phyloP scores from a whole-genome alignment of 2,888 invertebrate genomes.

The Cephus runcator region DNA sequence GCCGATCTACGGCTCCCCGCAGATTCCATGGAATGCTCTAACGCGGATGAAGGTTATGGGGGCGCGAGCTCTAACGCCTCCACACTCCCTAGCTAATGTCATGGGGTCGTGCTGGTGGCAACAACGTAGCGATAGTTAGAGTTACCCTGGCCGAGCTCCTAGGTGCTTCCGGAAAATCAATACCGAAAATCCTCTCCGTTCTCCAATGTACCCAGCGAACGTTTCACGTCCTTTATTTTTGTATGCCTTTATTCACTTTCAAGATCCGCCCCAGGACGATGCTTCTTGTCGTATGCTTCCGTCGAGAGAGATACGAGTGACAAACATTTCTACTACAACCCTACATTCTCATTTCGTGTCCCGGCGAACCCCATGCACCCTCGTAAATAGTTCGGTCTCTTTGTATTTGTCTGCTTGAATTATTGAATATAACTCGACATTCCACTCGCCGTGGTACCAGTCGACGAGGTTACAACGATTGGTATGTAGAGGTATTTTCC shows the following conservation, averaged over 20 bases:
- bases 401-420: not conserved
- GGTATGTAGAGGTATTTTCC: not conserved
- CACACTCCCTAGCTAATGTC: not conserved
- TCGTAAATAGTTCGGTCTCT: not conserved
- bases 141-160: not conserved
- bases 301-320: not conserved
- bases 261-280: not conserved
- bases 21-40: not conserved
- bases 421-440: not conserved
- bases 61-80: not conserved
- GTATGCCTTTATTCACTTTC: not conserved
- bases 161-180: not conserved
- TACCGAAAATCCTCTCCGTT: constrained; percentile 1
- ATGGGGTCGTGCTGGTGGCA: not conserved
- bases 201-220: not conserved
- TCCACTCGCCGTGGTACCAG: not conserved
- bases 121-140: constrained; percentile 1
- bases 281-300: not conserved
- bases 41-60: not conserved
- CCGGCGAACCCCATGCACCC: not conserved
- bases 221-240: not conserved
- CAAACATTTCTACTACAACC: not conserved
- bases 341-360: not conserved
- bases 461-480: not conserved
- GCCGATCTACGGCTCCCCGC: not conserved